phyloP scores from a whole-genome alignment of 2,888 invertebrate species.

The Drosophila helvetica region DNA sequence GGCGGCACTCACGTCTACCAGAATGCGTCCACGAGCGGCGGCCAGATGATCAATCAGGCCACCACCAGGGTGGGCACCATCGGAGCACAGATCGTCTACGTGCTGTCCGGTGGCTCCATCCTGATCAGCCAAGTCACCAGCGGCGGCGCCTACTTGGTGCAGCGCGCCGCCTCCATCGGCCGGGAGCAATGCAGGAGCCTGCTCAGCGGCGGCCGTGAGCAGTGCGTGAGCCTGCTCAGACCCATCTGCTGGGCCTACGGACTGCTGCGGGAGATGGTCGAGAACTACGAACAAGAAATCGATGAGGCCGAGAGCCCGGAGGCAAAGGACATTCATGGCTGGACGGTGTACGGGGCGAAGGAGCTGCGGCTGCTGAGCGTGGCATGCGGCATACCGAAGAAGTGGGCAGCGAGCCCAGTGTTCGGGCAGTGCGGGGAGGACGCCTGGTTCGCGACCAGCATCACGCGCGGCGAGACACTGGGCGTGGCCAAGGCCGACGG shows the following conservation, averaged over 20 bases:
- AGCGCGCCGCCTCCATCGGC: neutral
- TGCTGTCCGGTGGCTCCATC: neutral
- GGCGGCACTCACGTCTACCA: neutral
- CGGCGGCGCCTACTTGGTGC: neutral
- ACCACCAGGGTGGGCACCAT: neutral
- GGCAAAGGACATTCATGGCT: constrained; percentile 48
- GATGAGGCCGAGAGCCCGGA: neutral
- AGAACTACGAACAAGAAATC: neutral
- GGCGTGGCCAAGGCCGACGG: constrained; percentile 99
- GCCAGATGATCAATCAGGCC: neutral
- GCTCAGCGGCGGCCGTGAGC: neutral
- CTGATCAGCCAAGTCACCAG: neutral
- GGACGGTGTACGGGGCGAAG: constrained; percentile 50
- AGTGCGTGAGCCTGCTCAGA: neutral
- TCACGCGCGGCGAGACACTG: constrained; percentile 90
- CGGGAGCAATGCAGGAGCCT: neutral
- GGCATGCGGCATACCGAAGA: constrained; percentile 96
- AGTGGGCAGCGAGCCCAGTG: constrained; percentile 88
- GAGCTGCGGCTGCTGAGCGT: constrained; percentile 90
- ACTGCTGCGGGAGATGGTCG: neutral
- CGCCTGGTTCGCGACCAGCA: constrained; percentile 93
- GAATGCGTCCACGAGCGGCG: neutral
- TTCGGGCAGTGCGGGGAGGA: constrained; percentile 97
- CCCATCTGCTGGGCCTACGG: neutral
- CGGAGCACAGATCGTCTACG: neutral